Conservation (phyloP, 2,113 vertebrate species). For the mouse (Mus musculus) region DNA sequence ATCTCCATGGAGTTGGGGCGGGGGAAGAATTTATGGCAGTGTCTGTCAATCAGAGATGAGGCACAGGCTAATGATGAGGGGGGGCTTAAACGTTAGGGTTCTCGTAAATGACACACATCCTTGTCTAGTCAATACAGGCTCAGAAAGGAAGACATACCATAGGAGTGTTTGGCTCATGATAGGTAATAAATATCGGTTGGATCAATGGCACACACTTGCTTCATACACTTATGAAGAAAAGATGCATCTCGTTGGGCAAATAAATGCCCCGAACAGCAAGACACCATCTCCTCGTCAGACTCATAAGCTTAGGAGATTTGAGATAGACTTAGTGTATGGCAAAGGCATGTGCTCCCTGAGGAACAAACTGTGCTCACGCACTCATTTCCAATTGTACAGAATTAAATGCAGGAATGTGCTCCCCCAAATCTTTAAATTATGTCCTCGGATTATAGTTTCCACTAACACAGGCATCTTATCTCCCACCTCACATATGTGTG, state of each 20-base stretch:
- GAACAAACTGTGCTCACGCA: neutral
- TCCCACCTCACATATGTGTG: neutral
- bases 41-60: neutral
- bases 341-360: neutral
- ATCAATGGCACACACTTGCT: neutral
- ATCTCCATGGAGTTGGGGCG: neutral
- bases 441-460: neutral
- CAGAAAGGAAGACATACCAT: neutral
- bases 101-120: neutral
- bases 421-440: conserved; percentile 14
- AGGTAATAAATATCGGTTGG: neutral
- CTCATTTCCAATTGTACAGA: conserved; percentile 4
- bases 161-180: neutral
- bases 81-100: neutral
- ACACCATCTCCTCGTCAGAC: neutral
- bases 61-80: neutral
- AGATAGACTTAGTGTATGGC: neutral
- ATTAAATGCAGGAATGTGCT: neutral
- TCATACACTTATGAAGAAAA: neutral
- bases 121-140: neutral
- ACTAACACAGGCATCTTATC: neutral
- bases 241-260: neutral
- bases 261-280: neutral
- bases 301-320: neutral
- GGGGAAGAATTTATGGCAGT: neutral